Evolutionary conservation across 2,888 invertebrate genomes (phyloP), one percentile per base, ranked within the genome.

Genomic region (Drosophila multiciliata): DNA sequence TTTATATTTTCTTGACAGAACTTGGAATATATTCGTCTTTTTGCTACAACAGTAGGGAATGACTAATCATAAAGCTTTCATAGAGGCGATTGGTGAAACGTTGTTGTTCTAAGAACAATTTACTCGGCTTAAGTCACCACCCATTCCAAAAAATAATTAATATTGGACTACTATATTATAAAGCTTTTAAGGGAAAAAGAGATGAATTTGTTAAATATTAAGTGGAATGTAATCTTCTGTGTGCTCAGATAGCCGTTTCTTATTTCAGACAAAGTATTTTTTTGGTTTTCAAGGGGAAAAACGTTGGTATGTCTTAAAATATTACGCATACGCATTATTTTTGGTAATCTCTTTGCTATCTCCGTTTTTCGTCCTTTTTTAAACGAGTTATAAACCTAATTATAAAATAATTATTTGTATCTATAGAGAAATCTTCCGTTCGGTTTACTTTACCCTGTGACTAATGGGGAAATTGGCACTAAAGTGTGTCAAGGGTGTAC

Each of bases 401-500:
- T 23, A 36, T 23, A 15, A 11, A 36, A 15, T 36, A 23, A 23
- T 12, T 20, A 23, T 45, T 45, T 15, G 20, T 20, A 29, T 29
- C 33, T n/a, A 17, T 12, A 38, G 23, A 26, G 40, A 20, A 49
- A 59, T 54, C 23, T 26, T 11, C 36, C 15, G 26, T 35, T 7
- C 15, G 26, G 15, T n/a, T 40, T 11, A n/a, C 35, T 33, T 57
- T 45, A 9, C 12, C 8, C 23, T n/a, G 12, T 42, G 52, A 40
- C 23, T 9, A 66, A 42, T 48, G 15, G 7, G 15, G 57, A 50
- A 64, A 62, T 42, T 12, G 36, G 8, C 15, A 32, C 8, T 20
- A 49, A 64, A 79, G 66, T 67, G 65, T 74, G 79, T 80, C 79
- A 79, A 79, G 79, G 81, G 66, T 81, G n/a, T 36, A 38, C 52